phyloP scores from a whole-genome alignment of 2,113 vertebrate genomes.

The Danio rerio region GRCz12tu NC_133184.1:43121501-43122000 shows the following conservation, averaged over 20 bases:
- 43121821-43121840: not conserved
- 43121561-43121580: too few relatives aligned
- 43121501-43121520: too few relatives aligned
- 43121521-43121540: too few relatives aligned
- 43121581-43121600: too few relatives aligned
- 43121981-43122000: too few relatives aligned
- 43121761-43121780: not conserved
- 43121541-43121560: too few relatives aligned
- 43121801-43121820: not conserved
- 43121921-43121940: not conserved
- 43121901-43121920: not conserved
- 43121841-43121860: not conserved
- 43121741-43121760: not conserved
- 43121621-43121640: not conserved
- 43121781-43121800: not conserved
- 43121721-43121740: constrained; percentile 1
- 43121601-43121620: too few relatives aligned
- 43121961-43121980: too few relatives aligned
- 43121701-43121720: not conserved
- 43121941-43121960: not conserved
- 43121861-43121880: not conserved
- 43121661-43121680: not conserved
- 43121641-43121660: not conserved
- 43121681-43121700: not conserved
- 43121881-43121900: not conserved